These are phyloP conservation scores for Brachionus calyciflorus DNA, from an alignment of 1,140 invertebrate species.

Conservation along the genomic window DNA sequence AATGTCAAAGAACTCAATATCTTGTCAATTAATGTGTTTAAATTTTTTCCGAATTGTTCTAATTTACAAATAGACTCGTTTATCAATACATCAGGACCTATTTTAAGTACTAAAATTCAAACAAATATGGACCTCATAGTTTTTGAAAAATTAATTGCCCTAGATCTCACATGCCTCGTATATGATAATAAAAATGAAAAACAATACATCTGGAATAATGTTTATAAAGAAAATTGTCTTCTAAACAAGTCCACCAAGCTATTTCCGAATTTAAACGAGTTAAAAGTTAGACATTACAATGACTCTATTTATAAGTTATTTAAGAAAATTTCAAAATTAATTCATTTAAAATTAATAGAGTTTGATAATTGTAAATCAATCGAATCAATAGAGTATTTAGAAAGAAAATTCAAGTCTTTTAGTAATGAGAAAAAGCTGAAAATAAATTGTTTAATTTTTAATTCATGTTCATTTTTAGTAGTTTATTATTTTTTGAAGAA, in stretches of 20 bases:
- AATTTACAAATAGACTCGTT: neutral
- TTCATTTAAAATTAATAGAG: neutral
- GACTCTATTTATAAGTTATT: neutral
- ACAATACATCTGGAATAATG: neutral
- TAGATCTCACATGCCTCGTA: neutral
- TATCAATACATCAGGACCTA: neutral
- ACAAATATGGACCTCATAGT: neutral
- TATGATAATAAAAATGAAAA: neutral
- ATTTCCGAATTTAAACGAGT: neutral
- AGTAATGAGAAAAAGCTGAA: neutral
- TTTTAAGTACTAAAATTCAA: neutral
- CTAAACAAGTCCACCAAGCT: neutral
- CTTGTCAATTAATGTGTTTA: neutral
- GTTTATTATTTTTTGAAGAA: neutral
- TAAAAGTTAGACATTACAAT: neutral
- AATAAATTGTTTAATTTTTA: neutral
- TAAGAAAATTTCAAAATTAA: conserved; percentile 9
- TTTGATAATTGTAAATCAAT: neutral
- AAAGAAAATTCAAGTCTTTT: neutral
- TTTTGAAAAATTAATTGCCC: neutral
- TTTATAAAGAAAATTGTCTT: neutral
- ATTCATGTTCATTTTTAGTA: neutral
- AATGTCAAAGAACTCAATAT: neutral
- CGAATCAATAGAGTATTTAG: neutral
- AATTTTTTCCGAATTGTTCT: neutral